These are phyloP conservation scores for Nephrotoma guestfalica DNA, from an alignment of 2,888 invertebrate genomes.

Conservation along the genomic window DNA sequence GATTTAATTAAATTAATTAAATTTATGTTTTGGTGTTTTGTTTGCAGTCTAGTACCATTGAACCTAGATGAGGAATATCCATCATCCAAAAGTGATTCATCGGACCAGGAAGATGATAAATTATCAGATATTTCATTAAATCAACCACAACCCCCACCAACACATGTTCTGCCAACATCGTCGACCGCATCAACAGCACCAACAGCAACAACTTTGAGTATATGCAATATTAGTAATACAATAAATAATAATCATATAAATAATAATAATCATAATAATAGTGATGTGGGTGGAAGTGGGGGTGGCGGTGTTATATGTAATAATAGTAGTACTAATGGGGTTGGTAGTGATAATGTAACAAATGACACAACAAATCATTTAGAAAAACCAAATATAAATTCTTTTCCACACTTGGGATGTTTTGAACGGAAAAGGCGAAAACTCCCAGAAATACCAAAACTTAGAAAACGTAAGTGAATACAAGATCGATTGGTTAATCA, in stretches of 20 bases:
- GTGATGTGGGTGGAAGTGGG: slow-evolving; percentile 7
- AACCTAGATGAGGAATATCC: slow-evolving; percentile 69
- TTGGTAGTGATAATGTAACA: slow-evolving; percentile 28
- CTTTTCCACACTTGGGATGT: slow-evolving; percentile 9
- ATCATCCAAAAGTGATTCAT: slow-evolving; percentile 58
- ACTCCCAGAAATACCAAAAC: slow-evolving; percentile 80
- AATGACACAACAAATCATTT: slow-evolving; percentile 21
- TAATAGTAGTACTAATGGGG: slow-evolving; percentile 29
- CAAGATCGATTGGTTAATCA: slow-evolving; percentile 8
- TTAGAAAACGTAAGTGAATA: slow-evolving; percentile 60
- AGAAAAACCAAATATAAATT: slow-evolving; percentile 12
- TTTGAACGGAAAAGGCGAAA: slow-evolving; percentile 60
- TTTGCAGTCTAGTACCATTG: slow-evolving; percentile 56
- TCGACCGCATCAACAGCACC: neutral
- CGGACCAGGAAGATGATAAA: slow-evolving; percentile 44
- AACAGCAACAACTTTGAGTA: slow-evolving; percentile 2
- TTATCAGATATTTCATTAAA: slow-evolving; percentile 14
- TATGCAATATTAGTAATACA: slow-evolving; percentile 2
- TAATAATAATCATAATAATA: slow-evolving; percentile 1
- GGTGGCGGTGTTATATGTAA: slow-evolving; percentile 11
- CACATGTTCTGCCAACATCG: slow-evolving; percentile 8
- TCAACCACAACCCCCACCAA: slow-evolving; percentile 9
- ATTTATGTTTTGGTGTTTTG: neutral
- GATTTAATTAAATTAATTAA: neutral
- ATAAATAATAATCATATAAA: slow-evolving; percentile 1